phyloP scores from a whole-genome alignment of 2,113 vertebrate species.

The Xenopus laevis region DNA sequence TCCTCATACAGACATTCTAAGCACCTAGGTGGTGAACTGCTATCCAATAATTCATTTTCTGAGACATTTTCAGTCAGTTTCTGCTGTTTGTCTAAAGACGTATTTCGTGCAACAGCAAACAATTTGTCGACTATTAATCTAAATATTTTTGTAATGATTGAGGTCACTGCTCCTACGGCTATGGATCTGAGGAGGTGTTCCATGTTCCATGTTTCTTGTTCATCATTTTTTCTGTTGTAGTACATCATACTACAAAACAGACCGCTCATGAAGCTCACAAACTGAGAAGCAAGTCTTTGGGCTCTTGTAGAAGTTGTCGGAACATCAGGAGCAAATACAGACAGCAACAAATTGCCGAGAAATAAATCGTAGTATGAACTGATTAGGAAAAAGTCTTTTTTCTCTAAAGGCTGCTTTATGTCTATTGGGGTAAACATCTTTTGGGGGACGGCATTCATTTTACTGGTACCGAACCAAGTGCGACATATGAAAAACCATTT shows the following conservation, averaged over 20 bases:
- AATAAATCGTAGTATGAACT: slow-evolving; percentile 25
- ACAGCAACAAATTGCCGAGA: slow-evolving; percentile 58
- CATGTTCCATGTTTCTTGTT: fast-evolving
- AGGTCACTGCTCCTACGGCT: slow-evolving; percentile 56
- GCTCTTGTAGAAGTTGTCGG: slow-evolving; percentile 51
- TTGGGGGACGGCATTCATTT: background rate
- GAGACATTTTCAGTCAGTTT: background rate
- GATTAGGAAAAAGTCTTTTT: too few species aligned
- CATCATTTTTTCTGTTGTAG: slow-evolving; percentile 45
- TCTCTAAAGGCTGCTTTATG: too few species aligned
- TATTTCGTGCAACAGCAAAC: slow-evolving; percentile 53
- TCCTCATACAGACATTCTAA: slow-evolving; percentile 22
- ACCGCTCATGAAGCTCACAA: slow-evolving; percentile 54
- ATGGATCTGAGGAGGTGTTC: slow-evolving; percentile 42
- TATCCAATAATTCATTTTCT: background rate
- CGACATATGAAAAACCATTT: slow-evolving; percentile 65
- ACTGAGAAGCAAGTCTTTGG: slow-evolving; percentile 60
- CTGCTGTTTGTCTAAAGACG: background rate
- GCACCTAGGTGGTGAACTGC: background rate
- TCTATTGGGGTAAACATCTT: slow-evolving; percentile 46
- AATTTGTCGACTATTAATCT: slow-evolving; percentile 52
- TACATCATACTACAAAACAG: slow-evolving; percentile 62
- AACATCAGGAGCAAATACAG: slow-evolving; percentile 38
- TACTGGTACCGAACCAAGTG: slow-evolving; percentile 57
- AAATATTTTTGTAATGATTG: slow-evolving; percentile 54